Evolutionary conservation across 2,113 vertebrate genomes (phyloP), one percentile per base, ranked within the genome.

Genomic region (Catagonus wagneri): DNA sequence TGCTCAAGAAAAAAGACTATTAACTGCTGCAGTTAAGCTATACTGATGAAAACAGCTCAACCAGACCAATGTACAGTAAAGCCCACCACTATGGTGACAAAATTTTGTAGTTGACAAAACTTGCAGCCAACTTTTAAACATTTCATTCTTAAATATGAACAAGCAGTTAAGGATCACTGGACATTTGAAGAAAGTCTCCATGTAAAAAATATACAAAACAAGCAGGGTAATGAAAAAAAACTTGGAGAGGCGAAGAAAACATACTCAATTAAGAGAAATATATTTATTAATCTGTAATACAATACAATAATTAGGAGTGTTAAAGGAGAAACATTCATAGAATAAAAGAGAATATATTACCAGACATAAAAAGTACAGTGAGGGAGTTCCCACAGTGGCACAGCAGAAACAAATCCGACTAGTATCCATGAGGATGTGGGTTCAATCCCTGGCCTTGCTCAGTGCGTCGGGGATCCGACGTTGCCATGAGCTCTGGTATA

Each of bases 271-370:
- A 90, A 84, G 36, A 75, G 58, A 92, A 94, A 68, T 86, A 27
- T n/a, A 32, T 78, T 72, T 92, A 34, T 93, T 94, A 94, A 92
- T 86, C 9, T 44, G 68, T 29, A 79, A 92, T 92, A 72, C 34
- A 79, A 92, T 92, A 75, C 4, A 83, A 86, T 32, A 92, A 92
- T 52, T 94, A 68, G 32, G 14, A 79, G 68, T 90, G 25, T 34
- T 79, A 65, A 85, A n/a, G 79, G 78, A 93, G 44, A 80, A 89
- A 36, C 23, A 72, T 10, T 90, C 34, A 69, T 44, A 44, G 22
- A 85, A 85, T 80, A 76, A 78, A 94, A 81, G 50, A 74, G 17
- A 83, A 56, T 69, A 65, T 56, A 52, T 66, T 75, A 84, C 10
- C 15, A 79, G 23, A 68, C 50, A 66, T 86, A 34, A 93, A 89